phyloP scores from a whole-genome alignment of 2,113 vertebrate genomes.

The Pterocles orientalis region DNA sequence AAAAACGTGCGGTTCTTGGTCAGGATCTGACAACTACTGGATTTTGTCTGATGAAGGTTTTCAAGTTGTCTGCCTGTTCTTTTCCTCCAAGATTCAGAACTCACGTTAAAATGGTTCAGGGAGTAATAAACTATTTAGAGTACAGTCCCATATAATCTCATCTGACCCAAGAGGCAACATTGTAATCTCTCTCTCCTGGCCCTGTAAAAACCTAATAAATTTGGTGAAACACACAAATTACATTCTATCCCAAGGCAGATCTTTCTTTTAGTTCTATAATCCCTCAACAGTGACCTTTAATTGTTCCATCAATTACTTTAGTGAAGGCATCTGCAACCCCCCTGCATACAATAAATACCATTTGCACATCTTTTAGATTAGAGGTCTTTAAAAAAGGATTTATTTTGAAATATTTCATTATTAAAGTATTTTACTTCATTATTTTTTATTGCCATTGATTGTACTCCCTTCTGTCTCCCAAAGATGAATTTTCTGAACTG shows the following conservation, averaged over 20 bases:
- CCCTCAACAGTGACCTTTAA: neutral
- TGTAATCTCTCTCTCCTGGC: neutral
- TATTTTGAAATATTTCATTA: neutral
- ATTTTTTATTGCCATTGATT: neutral
- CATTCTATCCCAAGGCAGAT: neutral
- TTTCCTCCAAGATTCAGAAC: neutral
- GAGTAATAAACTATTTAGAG: constrained; percentile 33
- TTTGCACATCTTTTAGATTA: neutral
- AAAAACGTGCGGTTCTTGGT: neutral
- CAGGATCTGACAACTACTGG: neutral
- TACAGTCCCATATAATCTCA: constrained; percentile 7
- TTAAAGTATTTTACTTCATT: neutral
- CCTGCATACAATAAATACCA: neutral
- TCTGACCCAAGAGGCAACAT: neutral
- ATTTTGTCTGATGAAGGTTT: neutral
- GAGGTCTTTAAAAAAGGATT: neutral
- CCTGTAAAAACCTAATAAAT: constrained; percentile 34
- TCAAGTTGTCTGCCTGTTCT: neutral
- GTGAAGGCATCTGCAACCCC: neutral
- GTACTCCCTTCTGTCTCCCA: neutral
- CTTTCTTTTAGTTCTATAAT: neutral
- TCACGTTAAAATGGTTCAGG: neutral
- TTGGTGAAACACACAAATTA: neutral
- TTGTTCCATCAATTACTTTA: neutral
- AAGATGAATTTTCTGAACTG: neutral